Evolutionary conservation across 2,113 vertebrate species (phyloP).

Genomic region (Toxostoma redivivum): DNA sequence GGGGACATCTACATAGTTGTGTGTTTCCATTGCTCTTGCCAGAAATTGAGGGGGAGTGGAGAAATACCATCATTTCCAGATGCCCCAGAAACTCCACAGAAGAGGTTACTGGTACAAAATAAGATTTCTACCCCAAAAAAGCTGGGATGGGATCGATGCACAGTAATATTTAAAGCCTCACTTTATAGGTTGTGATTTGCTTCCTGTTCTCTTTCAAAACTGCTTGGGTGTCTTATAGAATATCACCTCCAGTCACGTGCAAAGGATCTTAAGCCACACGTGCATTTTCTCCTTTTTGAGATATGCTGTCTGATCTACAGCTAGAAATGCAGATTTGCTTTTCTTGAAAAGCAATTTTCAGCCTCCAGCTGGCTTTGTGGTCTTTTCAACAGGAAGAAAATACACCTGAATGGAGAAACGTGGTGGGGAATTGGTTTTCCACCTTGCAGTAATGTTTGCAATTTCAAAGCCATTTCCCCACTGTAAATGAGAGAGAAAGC

Average conservation of each 20-base stretch:
- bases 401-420: neutral
- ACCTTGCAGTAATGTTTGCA: neutral
- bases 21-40: neutral
- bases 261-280: neutral
- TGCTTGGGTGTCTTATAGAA: neutral
- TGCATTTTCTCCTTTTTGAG: neutral
- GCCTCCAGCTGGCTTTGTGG: neutral
- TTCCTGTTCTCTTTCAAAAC: neutral
- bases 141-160: neutral
- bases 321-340: neutral
- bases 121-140: neutral
- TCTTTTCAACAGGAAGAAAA: neutral
- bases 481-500: neutral
- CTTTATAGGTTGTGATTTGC: neutral
- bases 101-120: neutral
- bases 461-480: neutral
- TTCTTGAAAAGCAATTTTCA: conserved; percentile 22
- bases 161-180: neutral
- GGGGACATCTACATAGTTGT: neutral
- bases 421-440: neutral
- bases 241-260: neutral
- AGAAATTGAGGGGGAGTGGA: neutral
- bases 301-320: neutral
- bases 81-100: neutral
- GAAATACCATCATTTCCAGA: neutral